Evolutionary conservation across 2,113 vertebrate genomes (phyloP).

Genomic region (Cephalopterus ornatus): DNA sequence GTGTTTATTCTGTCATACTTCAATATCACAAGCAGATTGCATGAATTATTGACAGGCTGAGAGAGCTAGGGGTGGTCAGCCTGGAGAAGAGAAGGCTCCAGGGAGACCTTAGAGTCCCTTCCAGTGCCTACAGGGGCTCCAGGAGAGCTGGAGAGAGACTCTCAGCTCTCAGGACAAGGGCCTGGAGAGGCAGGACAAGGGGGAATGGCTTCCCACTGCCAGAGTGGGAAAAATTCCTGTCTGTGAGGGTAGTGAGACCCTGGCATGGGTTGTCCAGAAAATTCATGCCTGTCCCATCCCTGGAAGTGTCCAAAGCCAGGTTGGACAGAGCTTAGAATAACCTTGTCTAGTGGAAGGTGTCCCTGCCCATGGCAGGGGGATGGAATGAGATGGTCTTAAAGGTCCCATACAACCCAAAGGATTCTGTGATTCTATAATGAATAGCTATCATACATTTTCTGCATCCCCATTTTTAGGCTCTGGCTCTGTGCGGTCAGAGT

Average conservation of each 20-base stretch:
- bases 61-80: rapidly evolving
- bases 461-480: neutral
- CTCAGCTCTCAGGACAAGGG: neutral
- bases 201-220: neutral
- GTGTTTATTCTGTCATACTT: neutral
- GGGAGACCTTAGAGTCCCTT: neutral
- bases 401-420: neutral
- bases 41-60: neutral
- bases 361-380: rapidly evolving
- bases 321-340: rapidly evolving
- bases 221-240: neutral
- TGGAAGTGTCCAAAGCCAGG: neutral
- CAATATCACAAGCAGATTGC: neutral
- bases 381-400: neutral
- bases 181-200: rapidly evolving
- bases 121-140: neutral
- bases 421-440: rapidly evolving
- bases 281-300: neutral
- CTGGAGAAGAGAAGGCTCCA: neutral
- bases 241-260: neutral
- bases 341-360: rapidly evolving
- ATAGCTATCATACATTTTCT: neutral
- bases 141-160: neutral
- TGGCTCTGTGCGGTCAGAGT: neutral
- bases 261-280: neutral